These are phyloP conservation scores for Morpho helenor DNA, from an alignment of 2,888 invertebrate genomes.

Conservation along the genomic window DNA sequence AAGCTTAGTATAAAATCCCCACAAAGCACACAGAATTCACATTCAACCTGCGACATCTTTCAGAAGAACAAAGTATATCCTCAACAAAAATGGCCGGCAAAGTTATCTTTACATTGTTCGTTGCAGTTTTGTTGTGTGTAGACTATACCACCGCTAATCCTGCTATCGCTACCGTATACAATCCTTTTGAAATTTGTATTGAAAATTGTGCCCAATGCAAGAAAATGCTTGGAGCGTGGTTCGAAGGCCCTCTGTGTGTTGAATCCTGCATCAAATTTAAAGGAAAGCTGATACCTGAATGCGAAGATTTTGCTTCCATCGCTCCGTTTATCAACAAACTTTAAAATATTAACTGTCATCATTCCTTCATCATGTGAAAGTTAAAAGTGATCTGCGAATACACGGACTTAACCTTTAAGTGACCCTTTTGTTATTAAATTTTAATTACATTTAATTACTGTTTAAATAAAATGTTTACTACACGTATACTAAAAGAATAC, in stretches of 20 bases:
- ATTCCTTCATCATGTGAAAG: too few species aligned
- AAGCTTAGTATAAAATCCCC: conserved; percentile 19
- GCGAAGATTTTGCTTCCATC: conserved; percentile 89
- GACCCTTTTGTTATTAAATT: too few species aligned
- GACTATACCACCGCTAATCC: conserved; percentile 11
- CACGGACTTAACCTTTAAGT: too few species aligned
- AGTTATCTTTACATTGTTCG: conserved; percentile 3
- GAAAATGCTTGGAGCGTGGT: conserved; percentile 92
- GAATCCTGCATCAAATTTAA: conserved; percentile 90
- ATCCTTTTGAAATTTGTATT: conserved; percentile 84
- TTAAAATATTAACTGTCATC: conserved; percentile 27
- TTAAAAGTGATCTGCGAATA: too few species aligned
- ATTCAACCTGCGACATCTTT: conserved; percentile 5
- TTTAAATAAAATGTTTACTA: too few species aligned
- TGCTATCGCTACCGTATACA: conserved; percentile 64
- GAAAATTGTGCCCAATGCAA: conserved; percentile 94
- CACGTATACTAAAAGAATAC: too few species aligned
- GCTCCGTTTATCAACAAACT: conserved; percentile 84
- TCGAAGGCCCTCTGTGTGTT: conserved; percentile 91
- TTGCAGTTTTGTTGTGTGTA: conserved; percentile 2
- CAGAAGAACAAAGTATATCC: background rate
- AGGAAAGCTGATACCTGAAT: conserved; percentile 91
- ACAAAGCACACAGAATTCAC: conserved; percentile 3
- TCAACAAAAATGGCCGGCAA: conserved; percentile 5
- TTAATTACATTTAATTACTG: too few species aligned